These are phyloP conservation scores for Torymus tubicola DNA, from an alignment of 2,888 invertebrate genomes.

Conservation along the genomic window DNA sequence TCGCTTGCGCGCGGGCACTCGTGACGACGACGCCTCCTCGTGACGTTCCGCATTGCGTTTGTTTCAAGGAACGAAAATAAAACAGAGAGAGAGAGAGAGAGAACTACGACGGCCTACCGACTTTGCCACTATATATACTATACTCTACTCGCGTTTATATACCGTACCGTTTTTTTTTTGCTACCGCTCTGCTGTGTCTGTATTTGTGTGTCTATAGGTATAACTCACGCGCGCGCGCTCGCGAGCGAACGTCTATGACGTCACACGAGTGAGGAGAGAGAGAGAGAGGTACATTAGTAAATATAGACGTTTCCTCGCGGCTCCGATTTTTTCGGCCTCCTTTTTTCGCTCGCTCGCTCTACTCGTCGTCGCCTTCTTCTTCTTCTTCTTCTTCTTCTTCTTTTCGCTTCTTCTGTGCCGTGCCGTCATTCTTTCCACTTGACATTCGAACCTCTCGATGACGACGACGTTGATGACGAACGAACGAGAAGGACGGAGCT, in stretches of 20 bases:
- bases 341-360: background rate
- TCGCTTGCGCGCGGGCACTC: conserved; percentile 11
- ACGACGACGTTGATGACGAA: too few relatives aligned
- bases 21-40: conserved; percentile 31
- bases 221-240: background rate
- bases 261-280: conserved; percentile 31
- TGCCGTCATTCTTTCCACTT: background rate
- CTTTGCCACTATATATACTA: background rate
- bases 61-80: conserved; percentile 47
- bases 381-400: conserved; percentile 3
- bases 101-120: conserved; percentile 11
- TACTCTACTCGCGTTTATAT: background rate
- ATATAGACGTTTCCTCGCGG: conserved; percentile 39
- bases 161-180: background rate
- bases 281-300: conserved; percentile 36
- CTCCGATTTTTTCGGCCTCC: conserved; percentile 2
- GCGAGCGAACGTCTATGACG: conserved; percentile 16
- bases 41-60: conserved; percentile 55
- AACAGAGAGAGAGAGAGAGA: too few relatives aligned
- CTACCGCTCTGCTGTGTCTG: too few relatives aligned
- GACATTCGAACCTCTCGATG: too few relatives aligned
- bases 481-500: too few relatives aligned
- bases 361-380: too few relatives aligned
- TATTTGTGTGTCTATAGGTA: background rate
- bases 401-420: background rate